phyloP scores from a whole-genome alignment of 2,113 vertebrate genomes.

The Enhydra lutris region DNA sequence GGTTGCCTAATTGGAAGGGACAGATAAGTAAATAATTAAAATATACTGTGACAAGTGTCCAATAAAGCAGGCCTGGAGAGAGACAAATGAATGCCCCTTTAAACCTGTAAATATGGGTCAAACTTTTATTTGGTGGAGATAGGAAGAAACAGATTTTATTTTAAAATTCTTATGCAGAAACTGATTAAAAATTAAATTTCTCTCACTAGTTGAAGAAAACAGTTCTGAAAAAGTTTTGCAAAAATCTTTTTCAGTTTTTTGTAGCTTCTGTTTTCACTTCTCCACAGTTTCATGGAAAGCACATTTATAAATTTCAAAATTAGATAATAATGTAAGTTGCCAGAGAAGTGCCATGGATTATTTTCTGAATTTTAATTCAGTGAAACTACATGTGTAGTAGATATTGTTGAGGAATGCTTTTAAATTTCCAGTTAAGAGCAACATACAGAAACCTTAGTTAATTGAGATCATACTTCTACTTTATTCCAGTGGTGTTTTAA shows the following conservation, averaged over 20 bases:
- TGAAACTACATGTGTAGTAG: background rate
- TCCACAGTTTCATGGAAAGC: background rate
- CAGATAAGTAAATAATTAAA: constrained; percentile 22
- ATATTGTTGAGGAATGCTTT: background rate
- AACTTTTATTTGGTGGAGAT: background rate
- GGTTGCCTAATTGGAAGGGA: background rate
- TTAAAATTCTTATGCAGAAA: background rate
- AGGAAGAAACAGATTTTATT: background rate
- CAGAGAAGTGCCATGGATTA: background rate
- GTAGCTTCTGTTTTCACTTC: background rate
- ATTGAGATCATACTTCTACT: background rate
- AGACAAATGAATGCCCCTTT: background rate
- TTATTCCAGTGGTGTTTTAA: background rate
- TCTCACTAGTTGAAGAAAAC: background rate
- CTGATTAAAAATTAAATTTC: background rate
- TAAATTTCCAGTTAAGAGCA: background rate
- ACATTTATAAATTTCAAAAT: background rate
- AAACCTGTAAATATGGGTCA: background rate
- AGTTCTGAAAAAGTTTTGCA: background rate
- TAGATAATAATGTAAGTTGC: background rate
- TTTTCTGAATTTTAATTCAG: background rate
- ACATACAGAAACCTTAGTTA: background rate
- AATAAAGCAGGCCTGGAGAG: background rate
- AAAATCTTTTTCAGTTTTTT: background rate
- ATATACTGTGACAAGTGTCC: background rate